A percentile compares a stretch with the other conserved stretches of the same genome.
Evolutionary conservation across 2,113 vertebrate species (phyloP).

Genomic region (Phrynosoma platyrhinos): DNA sequence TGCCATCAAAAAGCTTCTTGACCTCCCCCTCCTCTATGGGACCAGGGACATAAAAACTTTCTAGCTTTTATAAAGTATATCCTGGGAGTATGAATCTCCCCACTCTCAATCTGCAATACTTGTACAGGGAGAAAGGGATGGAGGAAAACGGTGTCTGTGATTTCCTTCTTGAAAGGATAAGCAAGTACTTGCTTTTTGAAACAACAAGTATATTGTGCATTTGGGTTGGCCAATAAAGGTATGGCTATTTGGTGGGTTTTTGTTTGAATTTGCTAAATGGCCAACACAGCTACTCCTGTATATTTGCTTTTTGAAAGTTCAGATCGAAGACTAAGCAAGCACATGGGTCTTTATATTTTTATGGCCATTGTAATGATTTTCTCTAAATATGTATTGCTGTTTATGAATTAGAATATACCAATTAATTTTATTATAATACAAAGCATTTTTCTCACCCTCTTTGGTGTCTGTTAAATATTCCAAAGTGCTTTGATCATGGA

Average conservation of each 20-base stretch:
- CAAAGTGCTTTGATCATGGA: too few relatives aligned
- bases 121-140: neutral
- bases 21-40: neutral
- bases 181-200: neutral
- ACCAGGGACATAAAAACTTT: neutral
- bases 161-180: neutral
- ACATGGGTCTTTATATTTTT: too few relatives aligned
- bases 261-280: too few relatives aligned
- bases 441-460: too few relatives aligned
- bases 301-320: neutral
- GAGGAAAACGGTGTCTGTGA: neutral
- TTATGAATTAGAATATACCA: too few relatives aligned
- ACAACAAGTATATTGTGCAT: too few relatives aligned
- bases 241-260: too few relatives aligned
- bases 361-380: neutral
- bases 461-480: too few relatives aligned
- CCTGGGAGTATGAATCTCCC: neutral
- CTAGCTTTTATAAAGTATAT: neutral
- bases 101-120: neutral
- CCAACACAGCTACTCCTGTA: too few relatives aligned
- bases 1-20: neutral
- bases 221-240: too few relatives aligned
- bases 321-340: neutral
- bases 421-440: too few relatives aligned
- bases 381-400: too few relatives aligned